Base-by-base conservation (phyloP, 2,113 vertebrate genomes). In the Parotia lawesii region DNA sequence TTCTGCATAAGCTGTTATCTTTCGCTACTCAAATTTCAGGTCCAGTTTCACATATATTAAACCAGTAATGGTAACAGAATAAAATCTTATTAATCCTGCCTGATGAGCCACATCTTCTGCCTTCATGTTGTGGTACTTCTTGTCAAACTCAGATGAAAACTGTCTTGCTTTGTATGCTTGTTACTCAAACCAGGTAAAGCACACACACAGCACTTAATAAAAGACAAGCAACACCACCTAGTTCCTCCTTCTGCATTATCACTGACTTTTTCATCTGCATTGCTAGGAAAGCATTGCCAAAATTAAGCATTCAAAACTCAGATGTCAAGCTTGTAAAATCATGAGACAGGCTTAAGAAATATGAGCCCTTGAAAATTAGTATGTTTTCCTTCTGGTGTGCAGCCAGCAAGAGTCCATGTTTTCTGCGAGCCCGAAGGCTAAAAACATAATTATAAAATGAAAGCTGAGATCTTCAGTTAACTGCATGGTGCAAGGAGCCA, bases 401-500 rank as follows among this genome's bases (percentile, higher is more conserved):
- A 89, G 83, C 73, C 91, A 94, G 37, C n/a, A 78, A 42, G 12
- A 81, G 16, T 37, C 61, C 70, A 74, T 64, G 69, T 56, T 77
- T 71, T 77, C 76, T 80, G 28, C 65, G 94, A 80, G 40, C 20
- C 56, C 51, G n/a, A 93, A 85, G 28, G 69, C 57, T 89, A 75
- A 93, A 95, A 92, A 21, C 42, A 71, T 70, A 2, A 53, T 90
- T 96, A 94, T 67, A 81, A 93, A 84, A 93, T 81, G 61, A 90
- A 94, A 89, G 71, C 65, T 78, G 53, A 89, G 85, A 71, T 90
- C 74, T 61, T 77, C 69, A 89, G 38, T 80, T 92, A 94, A 89
- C 70, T 90, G 65, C 28, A 51, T 24, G 15, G 54, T 37, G 85
- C 14, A 88, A 31, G 19, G 29, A 90, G 42, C 45, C 60, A 76